Evolutionary conservation across 2,888 invertebrate genomes (phyloP), one percentile per base, ranked within the genome.

Genomic region (Hemistola chrysoprasaria): DNA sequence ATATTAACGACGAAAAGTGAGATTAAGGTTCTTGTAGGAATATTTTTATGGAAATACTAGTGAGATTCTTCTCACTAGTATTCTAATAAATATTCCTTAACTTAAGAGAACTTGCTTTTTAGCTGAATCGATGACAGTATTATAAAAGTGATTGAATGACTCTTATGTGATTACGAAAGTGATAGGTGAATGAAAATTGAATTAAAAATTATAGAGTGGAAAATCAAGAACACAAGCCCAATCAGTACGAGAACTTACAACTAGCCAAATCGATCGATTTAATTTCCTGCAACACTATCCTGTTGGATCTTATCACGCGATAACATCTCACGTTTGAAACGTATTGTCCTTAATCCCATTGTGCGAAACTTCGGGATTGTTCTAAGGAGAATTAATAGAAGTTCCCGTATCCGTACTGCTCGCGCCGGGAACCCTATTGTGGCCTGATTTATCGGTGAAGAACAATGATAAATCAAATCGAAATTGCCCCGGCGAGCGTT

Each of bases 401-500:
- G 78, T 82, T 74, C 72, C 65, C 43, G 61, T 63, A 66, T 61
- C 57, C 54, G 42, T 43, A 59, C 55, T 57, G 59, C 64, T 20
- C 27, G n/a, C 27, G 69, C 71, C 65, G 53, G 60, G 72, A 74
- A 72, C 73, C 72, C 75, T 75, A 78, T 79, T 78, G 78, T 78
- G 65, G 65, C 64, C 79, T 83, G 86, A 87, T 85, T 86, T 86
- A 87, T 85, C 78, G 78, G 70, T 69, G 72, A 85, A 87, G 86
- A 85, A 85, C 85, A 85, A 85, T 79, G 81, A 85, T 87, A 87
- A 87, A 87, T 88, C 86, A 86, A 83, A 86, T 78, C 71, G 78
- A 71, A 85, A 85, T 83, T 81, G 83, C 80, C 68, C 71, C 68
- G 45, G 65, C 62, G 71, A 61, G 65, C 65, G 65, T 70, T 71